Evolutionary conservation across 2,888 invertebrate species (phyloP), one percentile per base, ranked within the genome.

Genomic region (Cyaniris semiargus): DNA sequence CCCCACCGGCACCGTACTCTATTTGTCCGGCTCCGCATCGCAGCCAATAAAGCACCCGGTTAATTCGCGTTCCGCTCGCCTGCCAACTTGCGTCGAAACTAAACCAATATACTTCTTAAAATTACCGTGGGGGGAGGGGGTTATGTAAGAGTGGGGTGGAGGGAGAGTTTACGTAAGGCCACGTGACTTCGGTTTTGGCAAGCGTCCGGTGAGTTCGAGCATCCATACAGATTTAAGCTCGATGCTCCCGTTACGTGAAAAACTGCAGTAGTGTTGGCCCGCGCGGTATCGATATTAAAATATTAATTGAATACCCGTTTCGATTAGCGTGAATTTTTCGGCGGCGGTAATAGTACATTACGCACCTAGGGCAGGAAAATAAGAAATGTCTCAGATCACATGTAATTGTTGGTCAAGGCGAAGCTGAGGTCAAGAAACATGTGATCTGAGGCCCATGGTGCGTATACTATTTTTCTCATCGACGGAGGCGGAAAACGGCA

Each of bases 21-120:
- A 66, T 66, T 31, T 27, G 66, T 66, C 66, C 27, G 27, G 27
- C 66, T 66, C 27, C 66, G 66, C 66, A 66, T 27, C 27, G 66
- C 23, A 60, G 76, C 76, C 80, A 84, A 86, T 89, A 88, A 89
- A 89, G 83, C 86, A 86, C 81, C 81, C 80, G 85, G 87, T 87
- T 91, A 89, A 89, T 88, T 88, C 87, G 81, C 82, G 82, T 80
- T 72, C 79, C 81, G 81, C 81, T 87, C 88, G 88, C 90, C 89
- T 88, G 85, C 83, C 83, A 81, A 83, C 84, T 83, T 83, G 86
- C 85, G 87, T 87, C 89, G 88, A 90, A 91, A 91, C 90, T 90
- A 90, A 90, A 88, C 90, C 90, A 90, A 91, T 91, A 90, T 89
- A 90, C 89, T 90, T 88, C 86, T 90, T 88, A 86, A 89, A 91